A percentile compares a stretch with the other conserved stretches of the same genome.
These are phyloP conservation scores for Leptopilina drosophilae DNA, from an alignment of 2,888 invertebrate genomes.

Conservation along the genomic window DNA sequence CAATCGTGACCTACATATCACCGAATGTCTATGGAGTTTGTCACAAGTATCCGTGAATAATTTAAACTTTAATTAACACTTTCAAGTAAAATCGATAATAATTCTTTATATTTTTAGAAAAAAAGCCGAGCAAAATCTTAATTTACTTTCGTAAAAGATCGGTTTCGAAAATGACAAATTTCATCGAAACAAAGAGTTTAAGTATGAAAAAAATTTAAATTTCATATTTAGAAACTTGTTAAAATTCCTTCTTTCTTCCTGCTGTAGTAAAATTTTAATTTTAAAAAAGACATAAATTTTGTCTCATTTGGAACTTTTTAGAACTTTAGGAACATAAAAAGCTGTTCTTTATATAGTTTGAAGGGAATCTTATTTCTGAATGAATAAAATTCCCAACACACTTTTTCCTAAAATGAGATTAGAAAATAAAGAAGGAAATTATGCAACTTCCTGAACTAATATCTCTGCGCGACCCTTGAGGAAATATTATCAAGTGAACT, in stretches of 20 bases:
- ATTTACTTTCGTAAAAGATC: too few relatives aligned
- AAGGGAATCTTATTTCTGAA: not conserved
- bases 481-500: not conserved
- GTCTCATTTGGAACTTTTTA: too few relatives aligned
- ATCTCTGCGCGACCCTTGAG: not conserved
- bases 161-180: too few relatives aligned
- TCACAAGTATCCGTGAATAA: not conserved
- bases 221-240: too few relatives aligned
- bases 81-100: not conserved
- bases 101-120: not conserved
- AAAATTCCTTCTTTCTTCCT: too few relatives aligned
- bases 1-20: not conserved
- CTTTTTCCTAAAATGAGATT: not conserved
- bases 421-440: constrained; percentile 1
- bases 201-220: too few relatives aligned
- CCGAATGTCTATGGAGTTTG: not conserved
- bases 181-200: too few relatives aligned
- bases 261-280: too few relatives aligned
- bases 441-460: constrained; percentile 5
- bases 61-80: not conserved
- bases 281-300: too few relatives aligned
- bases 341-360: too few relatives aligned
- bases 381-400: not conserved
- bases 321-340: too few relatives aligned
- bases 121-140: not conserved